Evolutionary conservation across 2,888 invertebrate genomes (phyloP), one percentile per base, ranked within the genome.

Genomic region (Drosophila limbata): DNA sequence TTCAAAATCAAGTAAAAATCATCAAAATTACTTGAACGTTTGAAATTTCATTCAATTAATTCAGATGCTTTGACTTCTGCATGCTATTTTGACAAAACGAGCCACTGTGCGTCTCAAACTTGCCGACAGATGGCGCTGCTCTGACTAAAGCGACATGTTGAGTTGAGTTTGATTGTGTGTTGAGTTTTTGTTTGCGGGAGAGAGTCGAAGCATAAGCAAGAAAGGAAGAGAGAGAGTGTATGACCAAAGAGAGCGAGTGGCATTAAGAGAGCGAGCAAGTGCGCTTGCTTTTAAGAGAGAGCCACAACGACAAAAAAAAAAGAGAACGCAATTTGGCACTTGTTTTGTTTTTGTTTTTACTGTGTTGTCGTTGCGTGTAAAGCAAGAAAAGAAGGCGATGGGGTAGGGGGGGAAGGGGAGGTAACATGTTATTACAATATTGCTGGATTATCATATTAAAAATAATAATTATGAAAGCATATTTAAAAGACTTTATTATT

Each of bases 301-400:
- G 25, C 21, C 4, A 21, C 21, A 25, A 4, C 11, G 15, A 0
- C 15, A n/a, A 2, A 19, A 2, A 35, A 17, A 15, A 17, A 13
- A 15, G 50, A 31, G 39, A 40, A 42, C 9, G 5, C 9, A 17
- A 17, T 53, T 28, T 28, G 33, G 17, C 44, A 40, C 15, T 56
- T 56, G 55, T 56, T 56, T 56, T 44, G 55, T 56, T 44, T 56
- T 25, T 56, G 44, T 44, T 35, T 56, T 44, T 44, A 44, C 44
- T 56, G 44, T 25, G 33, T 19, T 15, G 55, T 21, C 15, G 15
- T 21, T 33, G n/a, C 21, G 6, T 35, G 11, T 10, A 19, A 8
- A 44, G 4, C 11, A n/a, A 8, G n/a, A n/a, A 37, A 3, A 3
- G 17, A 10, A 17, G 40, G 8, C 3, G 9, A 0, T 2, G 2